Percentiles rank a stretch among this genome's conserved stretches.
Evolutionary conservation across 2,797 vertebrate genomes (phyloP).

Genomic region (Betta splendens): DNA sequence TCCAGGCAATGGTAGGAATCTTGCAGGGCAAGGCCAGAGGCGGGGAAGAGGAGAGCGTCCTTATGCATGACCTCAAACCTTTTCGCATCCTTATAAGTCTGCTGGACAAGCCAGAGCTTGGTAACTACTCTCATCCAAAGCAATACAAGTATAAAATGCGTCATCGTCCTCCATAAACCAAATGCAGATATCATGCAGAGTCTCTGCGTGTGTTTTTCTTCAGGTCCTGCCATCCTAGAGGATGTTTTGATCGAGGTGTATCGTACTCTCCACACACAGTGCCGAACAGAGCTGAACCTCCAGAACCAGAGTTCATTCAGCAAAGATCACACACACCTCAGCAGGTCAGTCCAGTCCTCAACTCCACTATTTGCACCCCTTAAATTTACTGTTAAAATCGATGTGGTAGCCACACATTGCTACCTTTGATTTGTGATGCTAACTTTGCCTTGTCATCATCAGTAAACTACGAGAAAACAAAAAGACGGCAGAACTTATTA

Average conservation of each 20-base stretch:
- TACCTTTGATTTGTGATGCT: neutral
- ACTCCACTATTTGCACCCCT: neutral
- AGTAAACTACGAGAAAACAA: constrained; percentile 98
- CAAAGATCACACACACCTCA: constrained; percentile 96
- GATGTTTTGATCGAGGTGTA: constrained; percentile 98
- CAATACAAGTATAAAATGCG: no score
- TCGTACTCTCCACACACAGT: constrained; percentile 92
- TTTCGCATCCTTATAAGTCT: constrained; percentile 98
- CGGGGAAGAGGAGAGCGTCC: constrained; percentile 90
- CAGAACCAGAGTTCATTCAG: constrained; percentile 91
- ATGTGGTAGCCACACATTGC: no score
- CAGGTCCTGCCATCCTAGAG: constrained; percentile 96
- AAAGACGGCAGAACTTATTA: constrained; percentile 96
- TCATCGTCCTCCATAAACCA: no score
- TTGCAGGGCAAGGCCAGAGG: constrained; percentile 92
- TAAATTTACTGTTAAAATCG: no score
- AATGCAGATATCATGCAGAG: neutral
- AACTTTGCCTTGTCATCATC: constrained; percentile 31
- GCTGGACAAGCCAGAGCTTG: constrained; percentile 97
- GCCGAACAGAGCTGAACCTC: constrained; percentile 92
- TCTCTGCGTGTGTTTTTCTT: constrained; percentile 6
- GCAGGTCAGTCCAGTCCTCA: constrained; percentile 83
- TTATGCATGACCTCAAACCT: constrained; percentile 97
- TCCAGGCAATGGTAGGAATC: constrained; percentile 96
- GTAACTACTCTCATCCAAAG: constrained; percentile 76